Evolutionary conservation across 2,888 invertebrate species (phyloP).

Genomic region (Ennomos fuscantarius): DNA sequence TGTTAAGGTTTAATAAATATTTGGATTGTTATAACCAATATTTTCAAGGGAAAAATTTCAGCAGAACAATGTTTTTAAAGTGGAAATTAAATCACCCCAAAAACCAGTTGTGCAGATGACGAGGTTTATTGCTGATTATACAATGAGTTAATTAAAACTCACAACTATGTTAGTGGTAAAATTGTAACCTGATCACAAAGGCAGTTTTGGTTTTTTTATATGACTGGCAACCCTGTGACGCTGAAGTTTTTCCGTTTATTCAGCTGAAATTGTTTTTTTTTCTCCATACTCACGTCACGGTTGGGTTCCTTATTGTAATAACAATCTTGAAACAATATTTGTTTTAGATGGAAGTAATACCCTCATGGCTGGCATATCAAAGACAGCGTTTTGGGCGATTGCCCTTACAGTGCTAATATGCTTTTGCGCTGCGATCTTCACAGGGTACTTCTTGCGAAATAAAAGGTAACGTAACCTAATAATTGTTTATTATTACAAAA

Average conservation of each 20-base stretch:
- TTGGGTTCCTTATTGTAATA: no score
- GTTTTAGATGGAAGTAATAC: conserved; percentile 67
- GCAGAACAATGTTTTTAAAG: conserved; percentile 17
- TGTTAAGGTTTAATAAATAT: conserved; percentile 3
- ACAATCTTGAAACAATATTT: neutral
- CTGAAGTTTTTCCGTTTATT: no score
- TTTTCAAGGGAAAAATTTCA: conserved; percentile 7
- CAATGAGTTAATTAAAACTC: conserved; percentile 1
- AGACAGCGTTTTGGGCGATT: conserved; percentile 73
- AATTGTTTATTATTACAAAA: no score
- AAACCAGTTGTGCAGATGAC: neutral
- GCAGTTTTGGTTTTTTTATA: neutral
- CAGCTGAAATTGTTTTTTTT: no score
- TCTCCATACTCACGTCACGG: no score
- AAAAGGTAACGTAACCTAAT: conserved; percentile 59
- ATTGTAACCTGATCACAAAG: neutral
- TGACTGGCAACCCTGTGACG: no score
- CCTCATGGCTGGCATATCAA: conserved; percentile 72
- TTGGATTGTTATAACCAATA: neutral
- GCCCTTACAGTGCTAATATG: conserved; percentile 63
- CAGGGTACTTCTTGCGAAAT: conserved; percentile 64
- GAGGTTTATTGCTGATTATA: neutral
- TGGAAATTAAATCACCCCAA: conserved; percentile 8
- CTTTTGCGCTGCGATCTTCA: conserved; percentile 59
- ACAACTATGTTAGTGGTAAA: neutral